These are phyloP conservation scores for Colistium nudipinnis DNA, from an alignment of 2,113 vertebrate species.

Conservation along the genomic window DNA sequence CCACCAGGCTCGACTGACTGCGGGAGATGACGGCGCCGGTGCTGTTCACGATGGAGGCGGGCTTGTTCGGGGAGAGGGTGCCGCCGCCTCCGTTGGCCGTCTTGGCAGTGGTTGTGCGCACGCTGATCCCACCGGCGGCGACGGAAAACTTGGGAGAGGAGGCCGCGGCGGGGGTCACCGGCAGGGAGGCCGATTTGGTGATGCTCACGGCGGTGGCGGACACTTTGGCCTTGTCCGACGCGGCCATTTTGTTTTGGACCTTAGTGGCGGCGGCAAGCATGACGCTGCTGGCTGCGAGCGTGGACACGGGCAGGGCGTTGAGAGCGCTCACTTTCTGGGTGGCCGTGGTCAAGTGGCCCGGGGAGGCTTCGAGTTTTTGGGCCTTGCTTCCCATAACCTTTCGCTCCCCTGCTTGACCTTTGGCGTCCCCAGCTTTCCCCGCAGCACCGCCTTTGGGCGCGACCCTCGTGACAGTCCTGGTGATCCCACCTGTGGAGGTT, in stretches of 20 bases:
- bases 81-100: conserved; percentile 77
- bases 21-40: conserved; percentile 90
- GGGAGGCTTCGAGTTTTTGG: conserved; percentile 71
- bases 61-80: conserved; percentile 81
- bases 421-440: conserved; percentile 72
- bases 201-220: conserved; percentile 80
- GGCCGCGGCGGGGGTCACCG: conserved; percentile 65
- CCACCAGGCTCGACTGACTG: conserved; percentile 94
- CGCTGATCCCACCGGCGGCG: conserved; percentile 70
- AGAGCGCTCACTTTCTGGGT: conserved; percentile 86
- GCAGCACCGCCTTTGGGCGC: conserved; percentile 82
- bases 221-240: conserved; percentile 78
- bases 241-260: conserved; percentile 91
- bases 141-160: conserved; percentile 80
- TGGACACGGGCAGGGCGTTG: conserved; percentile 86
- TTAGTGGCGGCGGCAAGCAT: conserved; percentile 96
- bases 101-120: conserved; percentile 81
- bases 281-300: conserved; percentile 91
- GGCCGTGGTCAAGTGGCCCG: conserved; percentile 72
- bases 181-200: conserved; percentile 74
- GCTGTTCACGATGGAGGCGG: conserved; percentile 79
- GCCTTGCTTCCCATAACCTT: conserved; percentile 71
- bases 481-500: conserved; percentile 91
- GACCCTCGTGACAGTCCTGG: conserved; percentile 91
- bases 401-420: conserved; percentile 69